These are phyloP conservation scores for Aplocera efformata DNA, from an alignment of 2,888 invertebrate genomes.

Conservation along the genomic window DNA sequence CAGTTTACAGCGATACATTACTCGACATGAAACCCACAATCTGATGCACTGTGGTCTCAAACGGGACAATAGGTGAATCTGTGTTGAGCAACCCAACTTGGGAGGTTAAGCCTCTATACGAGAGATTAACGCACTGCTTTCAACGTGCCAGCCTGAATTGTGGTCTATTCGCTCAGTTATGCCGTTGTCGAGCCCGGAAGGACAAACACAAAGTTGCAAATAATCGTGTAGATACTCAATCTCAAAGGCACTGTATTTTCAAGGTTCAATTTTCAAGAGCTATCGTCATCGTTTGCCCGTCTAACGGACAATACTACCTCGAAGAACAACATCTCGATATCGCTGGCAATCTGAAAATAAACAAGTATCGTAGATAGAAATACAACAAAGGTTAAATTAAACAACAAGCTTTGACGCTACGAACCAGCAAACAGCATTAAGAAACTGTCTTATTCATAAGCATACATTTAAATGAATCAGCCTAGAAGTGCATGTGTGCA, in stretches of 20 bases:
- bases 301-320: no score
- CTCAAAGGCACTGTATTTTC: not conserved
- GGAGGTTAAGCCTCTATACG: constrained; percentile 17
- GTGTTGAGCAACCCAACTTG: constrained; percentile 46
- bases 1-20: constrained; percentile 50
- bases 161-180: constrained; percentile 1
- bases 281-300: no score
- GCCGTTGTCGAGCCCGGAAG: no score
- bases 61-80: constrained; percentile 46
- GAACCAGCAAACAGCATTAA: not conserved
- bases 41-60: constrained; percentile 58
- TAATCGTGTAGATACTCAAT: no score
- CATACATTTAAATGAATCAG: constrained; percentile 18
- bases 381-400: no score
- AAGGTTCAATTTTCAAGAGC: no score
- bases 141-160: constrained; percentile 1
- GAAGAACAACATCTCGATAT: no score
- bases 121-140: constrained; percentile 7
- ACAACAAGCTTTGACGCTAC: no score
- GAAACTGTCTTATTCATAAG: constrained; percentile 14
- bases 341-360: no score
- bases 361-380: not conserved
- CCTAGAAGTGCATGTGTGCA: constrained; percentile 11
- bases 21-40: constrained; percentile 48
- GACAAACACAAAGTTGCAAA: no score